Evolutionary conservation across 2,113 vertebrate genomes (phyloP), one percentile per base, ranked within the genome.

Genomic region (Neodontobutis hainanensis): DNA sequence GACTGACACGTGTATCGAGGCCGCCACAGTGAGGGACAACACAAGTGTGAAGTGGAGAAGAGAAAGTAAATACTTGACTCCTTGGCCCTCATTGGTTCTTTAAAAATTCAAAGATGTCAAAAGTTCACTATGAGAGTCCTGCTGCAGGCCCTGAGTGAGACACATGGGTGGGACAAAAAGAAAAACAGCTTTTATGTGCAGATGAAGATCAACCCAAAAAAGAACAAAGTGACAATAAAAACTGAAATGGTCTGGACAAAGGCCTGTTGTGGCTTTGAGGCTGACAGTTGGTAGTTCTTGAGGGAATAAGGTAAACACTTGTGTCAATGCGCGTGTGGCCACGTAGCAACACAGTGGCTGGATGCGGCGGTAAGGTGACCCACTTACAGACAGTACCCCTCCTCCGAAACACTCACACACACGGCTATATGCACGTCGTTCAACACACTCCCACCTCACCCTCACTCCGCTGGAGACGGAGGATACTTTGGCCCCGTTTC

Each of bases 401-500:
- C 66, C 61, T 43, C 64, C 48, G 53, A 58, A 64, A 72, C 36
- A 75, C 53, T 12, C 15, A 67, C 65, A 78, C 69, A 74, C 72
- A 70, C 15, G 43, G 68, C 60, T 59, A 44, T 16, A 67, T 79
- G 76, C 77, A 62, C 62, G 69, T 40, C 67, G 56, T 55, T 55
- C 56, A 64, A 82, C 73, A 78, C 59, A 67, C 77, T 71, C 49
- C 4, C 77, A 70, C 75, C 64, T 78, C 80, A 71, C 74, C 73
- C 52, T 36, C 34, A 55, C 52, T 55, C 52, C 70, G 47, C 77
- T 64, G 61, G 70, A 85, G 84, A 86, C 68, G 64, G 69, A 81
- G 75, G 83, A 88, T 79, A 85, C 77, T 78, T 87, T 91, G 87
- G 83, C 88, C 89, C 87, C 77, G 78, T 88, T 91, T 91, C 87